Percentiles rank a stretch among this genome's conserved stretches.
phyloP scores from a whole-genome alignment of 2,797 vertebrate genomes.

The Myotis pilosus region DNA sequence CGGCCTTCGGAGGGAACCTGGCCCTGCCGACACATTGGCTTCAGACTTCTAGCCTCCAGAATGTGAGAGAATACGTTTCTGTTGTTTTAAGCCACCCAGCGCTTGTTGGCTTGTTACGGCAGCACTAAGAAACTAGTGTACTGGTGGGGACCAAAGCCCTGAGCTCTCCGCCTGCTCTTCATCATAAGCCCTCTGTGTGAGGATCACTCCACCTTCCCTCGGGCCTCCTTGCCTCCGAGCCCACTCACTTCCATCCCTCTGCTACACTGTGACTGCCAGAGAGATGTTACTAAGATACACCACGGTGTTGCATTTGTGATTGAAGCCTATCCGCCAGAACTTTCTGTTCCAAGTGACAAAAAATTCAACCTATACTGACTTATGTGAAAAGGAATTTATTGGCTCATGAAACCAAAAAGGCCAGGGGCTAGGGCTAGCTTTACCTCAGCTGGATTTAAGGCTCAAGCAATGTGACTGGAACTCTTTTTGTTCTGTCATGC shows the following conservation, averaged over 20 bases:
- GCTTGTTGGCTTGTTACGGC: neutral
- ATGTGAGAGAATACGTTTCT: neutral
- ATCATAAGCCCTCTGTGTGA: neutral
- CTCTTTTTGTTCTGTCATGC: neutral
- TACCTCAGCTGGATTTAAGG: slow-evolving; percentile 43
- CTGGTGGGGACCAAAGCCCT: neutral
- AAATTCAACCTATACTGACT: slow-evolving; percentile 63
- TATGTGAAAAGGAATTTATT: slow-evolving; percentile 59
- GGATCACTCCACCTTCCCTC: neutral
- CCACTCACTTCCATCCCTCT: neutral
- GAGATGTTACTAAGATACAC: slow-evolving; percentile 22
- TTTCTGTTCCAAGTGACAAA: slow-evolving; percentile 63
- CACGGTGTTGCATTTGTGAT: neutral
- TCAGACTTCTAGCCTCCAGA: neutral
- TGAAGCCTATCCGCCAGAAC: slow-evolving; percentile 45
- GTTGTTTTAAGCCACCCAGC: neutral
- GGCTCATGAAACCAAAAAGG: slow-evolving; percentile 52
- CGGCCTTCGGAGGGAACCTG: neutral
- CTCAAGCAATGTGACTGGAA: slow-evolving; percentile 63
- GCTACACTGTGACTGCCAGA: neutral
- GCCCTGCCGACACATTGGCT: neutral
- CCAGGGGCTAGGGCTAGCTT: slow-evolving; percentile 51
- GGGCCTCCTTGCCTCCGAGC: neutral
- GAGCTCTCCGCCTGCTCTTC: neutral
- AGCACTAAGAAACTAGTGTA: neutral